Evolutionary conservation across 2,888 invertebrate genomes (phyloP), one percentile per base, ranked within the genome.

Genomic region (Eumerus sabulonum): DNA sequence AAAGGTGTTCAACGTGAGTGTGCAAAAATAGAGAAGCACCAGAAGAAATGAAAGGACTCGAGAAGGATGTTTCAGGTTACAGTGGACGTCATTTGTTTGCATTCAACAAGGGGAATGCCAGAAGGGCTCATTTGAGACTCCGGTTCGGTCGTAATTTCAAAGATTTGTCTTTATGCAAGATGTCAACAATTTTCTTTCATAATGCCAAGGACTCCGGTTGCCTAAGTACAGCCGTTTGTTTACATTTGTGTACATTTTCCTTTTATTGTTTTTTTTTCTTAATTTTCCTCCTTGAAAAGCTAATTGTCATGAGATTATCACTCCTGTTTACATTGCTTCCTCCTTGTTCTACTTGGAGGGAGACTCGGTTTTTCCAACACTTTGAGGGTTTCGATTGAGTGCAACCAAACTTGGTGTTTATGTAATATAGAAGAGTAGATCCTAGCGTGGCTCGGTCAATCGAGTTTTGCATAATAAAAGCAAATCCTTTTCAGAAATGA

Each of bases 101-200:
- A 42, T 70, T 76, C 35, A 44, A 13, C 73, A 48, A 2, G 18
- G 56, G 63, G 48, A 63, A 48, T 18, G 18, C 40, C 36, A 50
- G 5, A 45, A 16, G 47, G 47, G 16, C 38, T 42, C 70, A 16
- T n/a, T 54, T 19, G 59, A 71, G 48, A 44, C 48, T 54, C 59
- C 14, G 64, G 59, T 54, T 66, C 19, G 19, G 38, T 50, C 9
- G 35, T 59, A 16, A 13, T 54, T 54, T 14, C 59, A n/a, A 38
- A 18, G 19, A 59, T 48, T 50, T 56, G 54, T 36, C 64, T 67
- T 67, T 36, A 40, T 50, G 50, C 59, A 74, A 50, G 56, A 59
- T 79, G 74, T 74, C 64, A 74, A 68, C 68, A 74, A 79, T 64
- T 68, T 54, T 68, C 54, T 51, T 53, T 62, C 59, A 57, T 64